phyloP scores from a whole-genome alignment of 1,140 invertebrate genomes.

The Bactericera cockerelli region DNA sequence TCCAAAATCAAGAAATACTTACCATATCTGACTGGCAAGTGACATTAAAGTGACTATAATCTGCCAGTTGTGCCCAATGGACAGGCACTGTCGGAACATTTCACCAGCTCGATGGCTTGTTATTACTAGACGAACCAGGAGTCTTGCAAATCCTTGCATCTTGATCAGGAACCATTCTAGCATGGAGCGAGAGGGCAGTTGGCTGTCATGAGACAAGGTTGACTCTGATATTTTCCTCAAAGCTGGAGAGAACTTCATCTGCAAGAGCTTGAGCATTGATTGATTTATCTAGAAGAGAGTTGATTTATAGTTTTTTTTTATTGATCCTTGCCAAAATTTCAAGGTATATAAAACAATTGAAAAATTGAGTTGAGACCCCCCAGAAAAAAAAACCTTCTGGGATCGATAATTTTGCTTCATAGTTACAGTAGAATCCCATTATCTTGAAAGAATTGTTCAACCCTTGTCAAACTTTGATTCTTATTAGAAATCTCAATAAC shows the following conservation, averaged over 20 bases:
- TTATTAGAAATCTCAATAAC: too few species aligned
- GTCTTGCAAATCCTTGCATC: neutral
- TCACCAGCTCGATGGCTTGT: neutral
- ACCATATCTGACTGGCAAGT: neutral
- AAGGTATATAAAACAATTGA: neutral
- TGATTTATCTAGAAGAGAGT: neutral
- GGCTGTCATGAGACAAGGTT: neutral
- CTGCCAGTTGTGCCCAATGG: constrained; percentile 3
- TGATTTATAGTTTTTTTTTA: too few species aligned
- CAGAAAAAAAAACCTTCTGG: neutral
- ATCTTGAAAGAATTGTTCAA: too few species aligned
- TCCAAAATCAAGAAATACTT: neutral
- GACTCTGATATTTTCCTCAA: neutral
- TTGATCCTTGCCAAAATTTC: too few species aligned
- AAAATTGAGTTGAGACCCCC: neutral
- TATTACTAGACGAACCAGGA: neutral
- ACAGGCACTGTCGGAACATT: neutral
- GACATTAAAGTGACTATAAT: neutral
- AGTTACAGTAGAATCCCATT: neutral
- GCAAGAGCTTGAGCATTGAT: neutral
- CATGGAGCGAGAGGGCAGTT: neutral
- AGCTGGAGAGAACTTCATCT: neutral
- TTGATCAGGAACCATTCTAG: neutral
- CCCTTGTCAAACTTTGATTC: too few species aligned
- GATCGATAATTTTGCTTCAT: neutral